These are phyloP conservation scores for Drosophila ercepeae DNA, from an alignment of 1,140 invertebrate species.

Conservation along the genomic window DNA sequence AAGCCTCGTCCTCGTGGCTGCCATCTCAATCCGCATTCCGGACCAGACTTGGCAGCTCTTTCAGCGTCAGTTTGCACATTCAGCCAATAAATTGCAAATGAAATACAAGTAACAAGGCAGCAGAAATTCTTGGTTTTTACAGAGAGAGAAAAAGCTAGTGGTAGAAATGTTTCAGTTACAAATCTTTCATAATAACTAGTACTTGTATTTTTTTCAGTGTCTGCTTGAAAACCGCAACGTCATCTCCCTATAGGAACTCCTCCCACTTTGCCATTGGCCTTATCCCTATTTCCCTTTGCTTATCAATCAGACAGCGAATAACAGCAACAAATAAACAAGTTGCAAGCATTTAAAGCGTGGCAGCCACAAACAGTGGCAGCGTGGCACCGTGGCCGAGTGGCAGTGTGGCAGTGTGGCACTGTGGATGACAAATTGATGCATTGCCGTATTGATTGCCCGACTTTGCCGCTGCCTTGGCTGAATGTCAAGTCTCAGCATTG, in stretches of 20 bases:
- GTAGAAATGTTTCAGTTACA: background rate
- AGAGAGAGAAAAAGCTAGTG: background rate
- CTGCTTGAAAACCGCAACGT: conserved; percentile 20
- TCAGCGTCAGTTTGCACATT: conserved; percentile 37
- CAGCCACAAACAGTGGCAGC: conserved; percentile 11
- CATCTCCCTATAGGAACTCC: background rate
- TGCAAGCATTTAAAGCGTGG: conserved; percentile 31
- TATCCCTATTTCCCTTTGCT: conserved; percentile 22
- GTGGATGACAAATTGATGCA: conserved; percentile 72
- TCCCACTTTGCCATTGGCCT: conserved; percentile 18
- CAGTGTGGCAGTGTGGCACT: conserved; percentile 9
- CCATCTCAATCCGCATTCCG: conserved; percentile 18
- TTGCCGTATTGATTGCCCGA: conserved; percentile 67
- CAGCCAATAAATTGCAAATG: conserved; percentile 62
- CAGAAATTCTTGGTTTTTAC: background rate
- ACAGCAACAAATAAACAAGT: conserved; percentile 70
- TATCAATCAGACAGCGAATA: conserved; percentile 70
- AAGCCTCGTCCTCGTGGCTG: conserved; percentile 18
- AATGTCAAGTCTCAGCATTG: conserved; percentile 77
- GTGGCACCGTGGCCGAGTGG: conserved; percentile 4
- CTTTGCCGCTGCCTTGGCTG: conserved; percentile 63
- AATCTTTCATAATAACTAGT: no score
- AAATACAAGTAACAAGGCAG: conserved; percentile 33
- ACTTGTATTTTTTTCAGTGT: background rate
- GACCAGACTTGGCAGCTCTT: conserved; percentile 33